Percentiles rank a stretch among this genome's conserved stretches.
Conservation (phyloP, 2,113 vertebrate genomes). For the Xiphophorus maculatus region DNA sequence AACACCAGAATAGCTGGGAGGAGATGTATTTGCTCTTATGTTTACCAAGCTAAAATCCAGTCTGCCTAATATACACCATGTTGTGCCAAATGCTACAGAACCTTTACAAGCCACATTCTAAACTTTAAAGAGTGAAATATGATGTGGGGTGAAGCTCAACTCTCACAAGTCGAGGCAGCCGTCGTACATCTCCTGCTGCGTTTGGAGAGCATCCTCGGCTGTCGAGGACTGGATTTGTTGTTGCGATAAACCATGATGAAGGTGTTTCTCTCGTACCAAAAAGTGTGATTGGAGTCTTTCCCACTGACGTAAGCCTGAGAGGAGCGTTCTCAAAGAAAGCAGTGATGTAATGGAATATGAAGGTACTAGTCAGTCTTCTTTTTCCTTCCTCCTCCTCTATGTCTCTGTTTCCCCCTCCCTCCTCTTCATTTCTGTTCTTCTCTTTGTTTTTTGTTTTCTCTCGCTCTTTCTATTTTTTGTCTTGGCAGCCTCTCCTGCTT, state of each 20-base stretch:
- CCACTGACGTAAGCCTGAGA: slow-evolving; percentile 69
- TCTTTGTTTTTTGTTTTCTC: slow-evolving; percentile 41
- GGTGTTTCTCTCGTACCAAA: slow-evolving; percentile 60
- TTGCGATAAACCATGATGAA: slow-evolving; percentile 51
- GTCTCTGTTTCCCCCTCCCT: slow-evolving; percentile 49
- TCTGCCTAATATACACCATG: neutral
- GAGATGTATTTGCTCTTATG: slow-evolving; percentile 41
- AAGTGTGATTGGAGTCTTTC: slow-evolving; percentile 66
- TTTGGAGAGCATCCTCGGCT: slow-evolving; percentile 13
- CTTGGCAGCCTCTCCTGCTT: slow-evolving; percentile 62
- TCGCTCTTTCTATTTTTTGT: slow-evolving; percentile 35
- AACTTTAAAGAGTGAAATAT: slow-evolving; percentile 9
- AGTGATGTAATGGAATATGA: slow-evolving; percentile 76
- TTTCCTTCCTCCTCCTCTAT: slow-evolving; percentile 51
- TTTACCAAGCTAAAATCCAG: slow-evolving; percentile 26
- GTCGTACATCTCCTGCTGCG: slow-evolving; percentile 26
- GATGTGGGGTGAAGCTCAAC: neutral
- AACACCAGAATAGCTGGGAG: slow-evolving; percentile 59
- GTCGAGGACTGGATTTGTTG: slow-evolving; percentile 48
- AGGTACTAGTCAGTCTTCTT: slow-evolving; percentile 67
- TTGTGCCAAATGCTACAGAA: neutral
- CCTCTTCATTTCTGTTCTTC: slow-evolving; percentile 40
- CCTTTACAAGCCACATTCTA: slow-evolving; percentile 1
- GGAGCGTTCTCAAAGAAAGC: slow-evolving; percentile 65
- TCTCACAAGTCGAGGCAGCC: slow-evolving; percentile 14